Evolutionary conservation across 2,888 invertebrate genomes (phyloP), one percentile per base, ranked within the genome.

Genomic region (Thereva nobilitata): DNA sequence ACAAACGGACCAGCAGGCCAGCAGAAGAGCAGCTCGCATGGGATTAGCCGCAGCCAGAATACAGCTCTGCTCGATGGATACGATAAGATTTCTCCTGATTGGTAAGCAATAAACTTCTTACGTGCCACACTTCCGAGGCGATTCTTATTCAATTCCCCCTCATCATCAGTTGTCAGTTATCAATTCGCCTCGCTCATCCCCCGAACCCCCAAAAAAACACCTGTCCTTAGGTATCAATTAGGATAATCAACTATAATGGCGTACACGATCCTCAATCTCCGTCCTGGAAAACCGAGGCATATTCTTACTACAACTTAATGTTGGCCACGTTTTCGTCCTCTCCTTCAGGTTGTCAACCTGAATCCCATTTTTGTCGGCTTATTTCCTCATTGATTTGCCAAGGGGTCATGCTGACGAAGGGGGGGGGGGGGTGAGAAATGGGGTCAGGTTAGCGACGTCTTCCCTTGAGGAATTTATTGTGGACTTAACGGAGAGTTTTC

Each of bases 41-140:
- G 61, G 61, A 61, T 61, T 61, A 61, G 49, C 61, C 45, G 50
- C 50, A 41, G 50, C 49, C 35, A 61, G 61, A 50, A 45, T 47
- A 10, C 59, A 59, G 47, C 41, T 41, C 41, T 37, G 12, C 50
- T 50, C 41, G 41, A 61, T 61, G 61, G 50, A 49, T 35, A 41
- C 50, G 10, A 50, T 61, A 40, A 61, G 41, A 37, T 23, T 61
- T 40, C 61, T 61, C 23, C 23, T 61, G 50, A 61, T 61, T 50
- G 61, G 61, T 61, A 61, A 61, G 61, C 38, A 37, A 59, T 47
- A 47, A 47, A 44, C 12, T 12, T 12, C 23, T 50, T 5, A 10
- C 5, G 47, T 23, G 23, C 23, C 23, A 2, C 23, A 23, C n/a
- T 47, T 47, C 3, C 9, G 5, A 5, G 4, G n/a, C 10, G 10